Conservation (phyloP, 2,797 vertebrate genomes). For the Urophycis tenuis region DNA sequence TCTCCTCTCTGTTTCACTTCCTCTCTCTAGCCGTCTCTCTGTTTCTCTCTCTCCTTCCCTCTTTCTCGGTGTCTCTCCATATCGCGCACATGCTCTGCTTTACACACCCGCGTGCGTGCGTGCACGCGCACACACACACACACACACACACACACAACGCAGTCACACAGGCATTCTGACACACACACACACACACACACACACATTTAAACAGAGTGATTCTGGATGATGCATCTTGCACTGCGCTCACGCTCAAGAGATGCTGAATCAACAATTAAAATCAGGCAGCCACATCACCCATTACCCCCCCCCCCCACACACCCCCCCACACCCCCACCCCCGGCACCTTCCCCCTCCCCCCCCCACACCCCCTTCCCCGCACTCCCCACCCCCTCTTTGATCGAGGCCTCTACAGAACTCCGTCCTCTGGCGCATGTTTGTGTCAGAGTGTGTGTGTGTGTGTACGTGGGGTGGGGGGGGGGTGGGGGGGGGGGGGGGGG, state of each 20-base stretch:
- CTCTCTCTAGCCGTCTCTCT: slow-evolving; percentile 22
- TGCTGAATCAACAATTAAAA: slow-evolving; percentile 39
- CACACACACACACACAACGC: slow-evolving; percentile 49
- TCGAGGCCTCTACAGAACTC: not conserved
- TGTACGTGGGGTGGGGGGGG: too few relatives aligned
- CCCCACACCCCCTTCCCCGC: slow-evolving; percentile 45
- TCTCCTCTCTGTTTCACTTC: slow-evolving; percentile 17
- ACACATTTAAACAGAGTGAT: slow-evolving; percentile 7
- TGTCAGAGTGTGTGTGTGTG: not conserved
- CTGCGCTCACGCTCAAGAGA: slow-evolving; percentile 18
- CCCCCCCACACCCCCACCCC: slow-evolving; percentile 39
- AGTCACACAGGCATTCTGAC: slow-evolving; percentile 14
- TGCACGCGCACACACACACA: slow-evolving; percentile 50
- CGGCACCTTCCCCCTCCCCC: slow-evolving; percentile 53
- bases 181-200: slow-evolving; percentile 39
- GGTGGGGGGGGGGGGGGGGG: not conserved
- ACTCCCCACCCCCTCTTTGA: not conserved
- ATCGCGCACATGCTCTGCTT: slow-evolving; percentile 23
- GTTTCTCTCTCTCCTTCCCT: slow-evolving; percentile 19
- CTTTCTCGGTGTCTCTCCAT: slow-evolving; percentile 27
- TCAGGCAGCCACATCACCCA: slow-evolving; percentile 20
- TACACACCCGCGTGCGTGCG: too few relatives aligned
- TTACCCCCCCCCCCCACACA: slow-evolving; percentile 50
- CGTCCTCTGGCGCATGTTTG: slow-evolving; percentile 20
- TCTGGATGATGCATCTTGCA: slow-evolving; percentile 15